These are phyloP conservation scores for Sebastes hubbsi DNA, from an alignment of 2,797 vertebrate species.

Conservation along the genomic window DNA sequence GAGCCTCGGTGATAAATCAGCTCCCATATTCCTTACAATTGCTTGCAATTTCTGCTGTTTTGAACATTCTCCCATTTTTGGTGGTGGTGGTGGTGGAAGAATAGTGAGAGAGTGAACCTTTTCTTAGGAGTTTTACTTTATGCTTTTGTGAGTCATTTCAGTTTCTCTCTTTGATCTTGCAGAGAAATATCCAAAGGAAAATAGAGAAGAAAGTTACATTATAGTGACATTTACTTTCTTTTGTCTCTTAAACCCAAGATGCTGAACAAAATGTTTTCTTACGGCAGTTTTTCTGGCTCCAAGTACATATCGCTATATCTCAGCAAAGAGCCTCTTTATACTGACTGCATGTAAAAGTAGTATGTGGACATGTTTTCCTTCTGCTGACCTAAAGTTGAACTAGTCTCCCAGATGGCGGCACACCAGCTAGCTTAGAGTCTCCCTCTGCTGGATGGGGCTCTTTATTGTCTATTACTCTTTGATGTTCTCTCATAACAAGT, in stretches of 20 bases:
- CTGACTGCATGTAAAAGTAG: not conserved
- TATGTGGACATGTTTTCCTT: not conserved
- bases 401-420: not conserved
- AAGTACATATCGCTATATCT: not conserved
- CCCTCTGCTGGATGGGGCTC: slow-evolving; percentile 68
- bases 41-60: not conserved
- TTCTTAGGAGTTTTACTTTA: not conserved
- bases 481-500: slow-evolving; percentile 18
- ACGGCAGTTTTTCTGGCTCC: not conserved
- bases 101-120: not conserved
- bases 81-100: not conserved
- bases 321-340: not conserved
- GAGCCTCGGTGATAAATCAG: slow-evolving; percentile 25
- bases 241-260: not conserved
- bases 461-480: slow-evolving; percentile 35
- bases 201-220: not conserved
- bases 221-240: slow-evolving; percentile 5
- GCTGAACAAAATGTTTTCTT: slow-evolving; percentile 1
- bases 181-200: not conserved
- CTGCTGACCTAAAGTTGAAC: not conserved
- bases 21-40: not conserved
- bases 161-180: slow-evolving; percentile 2
- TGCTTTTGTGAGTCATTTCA: slow-evolving; percentile 26
- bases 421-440: slow-evolving; percentile 28
- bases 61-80: not conserved